Conservation (phyloP, 2,113 vertebrate species). For the Carlito syrichta region DNA sequence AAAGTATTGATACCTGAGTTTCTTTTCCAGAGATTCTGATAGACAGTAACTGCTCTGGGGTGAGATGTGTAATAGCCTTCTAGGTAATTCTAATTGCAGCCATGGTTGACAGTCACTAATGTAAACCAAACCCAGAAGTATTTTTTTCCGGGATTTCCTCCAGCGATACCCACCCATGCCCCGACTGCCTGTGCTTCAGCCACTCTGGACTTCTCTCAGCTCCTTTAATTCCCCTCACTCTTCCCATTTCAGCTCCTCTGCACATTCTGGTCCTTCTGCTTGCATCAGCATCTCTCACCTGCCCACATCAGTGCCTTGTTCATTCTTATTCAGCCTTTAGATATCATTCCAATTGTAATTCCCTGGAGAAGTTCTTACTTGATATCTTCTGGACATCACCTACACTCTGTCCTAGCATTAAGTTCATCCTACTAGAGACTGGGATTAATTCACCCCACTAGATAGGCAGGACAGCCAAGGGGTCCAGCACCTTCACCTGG, state of each 20-base stretch:
- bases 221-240: neutral
- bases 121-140: neutral
- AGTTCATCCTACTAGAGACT: too few species aligned
- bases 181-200: neutral
- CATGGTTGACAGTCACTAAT: neutral
- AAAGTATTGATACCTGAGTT: neutral
- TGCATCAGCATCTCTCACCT: neutral
- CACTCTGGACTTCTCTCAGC: neutral
- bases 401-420: neutral
- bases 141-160: neutral
- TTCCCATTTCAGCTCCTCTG: neutral
- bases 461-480: neutral
- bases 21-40: neutral
- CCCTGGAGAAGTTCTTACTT: neutral
- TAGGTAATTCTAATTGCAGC: neutral
- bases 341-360: neutral
- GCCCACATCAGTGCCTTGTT: neutral
- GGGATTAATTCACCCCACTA: too few species aligned
- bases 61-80: neutral
- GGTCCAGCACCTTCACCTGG: too few species aligned
- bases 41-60: neutral
- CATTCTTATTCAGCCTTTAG: neutral
- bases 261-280: neutral
- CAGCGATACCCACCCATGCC: accelerated
- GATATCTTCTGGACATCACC: accelerated